Conservation (phyloP, 1,140 invertebrate genomes). For the Copidosoma floridanum region DNA sequence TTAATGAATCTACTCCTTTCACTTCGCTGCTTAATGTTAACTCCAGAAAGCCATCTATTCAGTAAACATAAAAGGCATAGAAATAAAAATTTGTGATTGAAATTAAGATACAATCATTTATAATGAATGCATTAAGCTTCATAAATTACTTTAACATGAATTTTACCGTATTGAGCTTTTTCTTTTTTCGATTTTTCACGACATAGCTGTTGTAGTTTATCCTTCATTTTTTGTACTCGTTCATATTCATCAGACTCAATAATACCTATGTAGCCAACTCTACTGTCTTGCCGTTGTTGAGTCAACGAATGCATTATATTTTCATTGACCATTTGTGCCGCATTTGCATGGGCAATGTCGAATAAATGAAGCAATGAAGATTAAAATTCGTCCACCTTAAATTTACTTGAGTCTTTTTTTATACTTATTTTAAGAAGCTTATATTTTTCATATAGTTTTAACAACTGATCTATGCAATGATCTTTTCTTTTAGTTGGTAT, state of each 20-base stretch:
- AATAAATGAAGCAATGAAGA: conserved; percentile 1
- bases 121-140: conserved; percentile 5
- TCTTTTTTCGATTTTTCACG: conserved; percentile 7
- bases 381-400: conserved; percentile 13
- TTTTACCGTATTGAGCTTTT: conserved; percentile 6
- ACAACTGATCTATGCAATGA: conserved; percentile 24
- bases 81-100: too few species aligned
- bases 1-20: conserved; percentile 15
- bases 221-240: conserved; percentile 4
- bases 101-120: conserved; percentile 9
- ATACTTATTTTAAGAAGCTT: conserved; percentile 23
- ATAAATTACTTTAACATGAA: conserved; percentile 1
- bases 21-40: conserved; percentile 14
- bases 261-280: conserved; percentile 19
- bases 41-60: conserved; percentile 15
- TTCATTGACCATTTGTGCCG: conserved; percentile 13
- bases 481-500: conserved; percentile 23
- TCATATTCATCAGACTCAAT: too few species aligned
- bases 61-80: background rate
- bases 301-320: conserved; percentile 10
- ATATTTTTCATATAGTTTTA: conserved; percentile 26
- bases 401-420: background rate
- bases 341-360: conserved; percentile 2
- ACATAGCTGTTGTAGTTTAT: conserved; percentile 13
- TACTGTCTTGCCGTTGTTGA: conserved; percentile 17